Evolutionary conservation across 2,888 invertebrate genomes (phyloP), one percentile per base, ranked within the genome.

Genomic region (Heteromyza rotundicornis): DNA sequence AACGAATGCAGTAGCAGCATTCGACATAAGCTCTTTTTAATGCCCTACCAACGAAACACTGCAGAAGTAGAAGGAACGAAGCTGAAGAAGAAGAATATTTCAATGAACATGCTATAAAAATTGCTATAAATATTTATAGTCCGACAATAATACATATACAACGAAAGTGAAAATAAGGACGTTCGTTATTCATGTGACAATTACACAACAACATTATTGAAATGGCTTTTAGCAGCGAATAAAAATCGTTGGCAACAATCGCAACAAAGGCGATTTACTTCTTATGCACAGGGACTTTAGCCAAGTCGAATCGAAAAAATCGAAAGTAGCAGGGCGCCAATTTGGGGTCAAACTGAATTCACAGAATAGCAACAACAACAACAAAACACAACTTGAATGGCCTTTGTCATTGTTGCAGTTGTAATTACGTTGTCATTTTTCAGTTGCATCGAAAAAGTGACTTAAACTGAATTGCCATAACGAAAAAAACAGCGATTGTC

Each of bases 101-200:
- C 40, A n/a, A 40, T 40, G 14, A 40, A n/a, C 40, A 14, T n/a
- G 16, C 40, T 20, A 19, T 47, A 19, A 19, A 17, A 20, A 3
- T 60, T 60, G 64, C 56, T 57, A 66, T 70, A 70, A 66, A 70
- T 66, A 67, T 65, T 57, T 60, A 54, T 58, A 57, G 57, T 58
- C 66, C 67, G 60, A 65, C 69, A 70, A 62, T 53, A 54, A 65
- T n/a, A n/a, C n/a, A 64, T 54, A 75, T 71, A 73, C 71, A 73
- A 52, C 62, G 57, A 62, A 71, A 68, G 27, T 22, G 24, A 20
- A 44, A 20, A 40, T 20, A 20, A 19, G 40, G n/a, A 44, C 47
- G 19, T 47, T 40, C 16, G 14, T n/a, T 40, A n/a, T 40, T n/a
- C 40, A 40, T 40, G 40, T 40, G 16, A 27, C 27, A 40, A 7